These are phyloP conservation scores for Raja brachyura DNA, from an alignment of 2,113 vertebrate species.

Conservation along the genomic window DNA sequence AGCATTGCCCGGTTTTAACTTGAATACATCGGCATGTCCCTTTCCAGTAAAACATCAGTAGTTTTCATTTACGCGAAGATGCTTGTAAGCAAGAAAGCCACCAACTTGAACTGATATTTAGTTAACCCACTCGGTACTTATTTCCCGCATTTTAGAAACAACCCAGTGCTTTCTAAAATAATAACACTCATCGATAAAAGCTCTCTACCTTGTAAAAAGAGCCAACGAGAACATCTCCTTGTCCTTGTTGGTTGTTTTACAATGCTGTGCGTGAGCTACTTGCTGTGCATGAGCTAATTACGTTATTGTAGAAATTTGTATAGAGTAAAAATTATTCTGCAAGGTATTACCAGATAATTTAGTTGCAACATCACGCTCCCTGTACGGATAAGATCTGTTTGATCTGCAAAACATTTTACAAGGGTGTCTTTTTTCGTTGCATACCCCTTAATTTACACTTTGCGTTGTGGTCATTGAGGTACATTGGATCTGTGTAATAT, in stretches of 20 bases:
- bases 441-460: background rate
- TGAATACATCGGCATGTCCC: background rate
- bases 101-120: background rate
- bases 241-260: background rate
- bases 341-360: background rate
- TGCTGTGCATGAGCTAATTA: background rate
- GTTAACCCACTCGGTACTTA: background rate
- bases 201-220: background rate
- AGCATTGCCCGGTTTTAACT: background rate
- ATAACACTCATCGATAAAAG: background rate
- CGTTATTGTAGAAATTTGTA: background rate
- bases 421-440: background rate
- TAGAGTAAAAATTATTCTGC: background rate
- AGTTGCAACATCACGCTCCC: too few species aligned
- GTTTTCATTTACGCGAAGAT: background rate
- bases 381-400: background rate
- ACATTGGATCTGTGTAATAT: background rate
- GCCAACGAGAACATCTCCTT: too few species aligned
- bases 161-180: background rate
- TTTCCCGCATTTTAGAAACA: background rate
- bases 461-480: background rate
- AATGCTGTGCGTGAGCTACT: background rate
- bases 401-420: background rate
- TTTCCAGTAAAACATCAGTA: background rate
- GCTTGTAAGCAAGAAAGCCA: background rate